A percentile compares a stretch with the other conserved stretches of the same genome.
Conservation (phyloP, 92 coral and sea anemone species). For the Zoanthus solanderi region DNA sequence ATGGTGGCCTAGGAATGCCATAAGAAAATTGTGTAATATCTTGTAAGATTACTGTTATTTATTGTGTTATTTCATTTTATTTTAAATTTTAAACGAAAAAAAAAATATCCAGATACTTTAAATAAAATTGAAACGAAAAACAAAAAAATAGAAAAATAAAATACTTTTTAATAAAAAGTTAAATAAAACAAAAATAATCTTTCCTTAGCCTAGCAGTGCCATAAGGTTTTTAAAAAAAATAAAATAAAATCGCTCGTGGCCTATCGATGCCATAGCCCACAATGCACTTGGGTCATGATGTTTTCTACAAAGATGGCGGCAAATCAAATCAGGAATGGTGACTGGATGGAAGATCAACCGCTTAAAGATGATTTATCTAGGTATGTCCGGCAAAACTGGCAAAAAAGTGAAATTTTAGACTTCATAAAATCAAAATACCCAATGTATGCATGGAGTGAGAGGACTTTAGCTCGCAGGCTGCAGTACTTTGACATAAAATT, state of each 20-base stretch:
- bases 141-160: neutral
- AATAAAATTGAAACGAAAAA: neutral
- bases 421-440: constrained; percentile 1
- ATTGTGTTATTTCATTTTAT: neutral
- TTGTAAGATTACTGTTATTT: neutral
- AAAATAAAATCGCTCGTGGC: constrained; percentile 9
- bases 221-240: neutral
- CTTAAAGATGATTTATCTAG: constrained; percentile 2
- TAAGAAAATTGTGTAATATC: neutral
- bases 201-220: constrained; percentile 14
- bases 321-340: constrained; percentile 11
- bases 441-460: constrained; percentile 15
- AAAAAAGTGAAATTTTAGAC: constrained; percentile 9
- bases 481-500: constrained; percentile 10
- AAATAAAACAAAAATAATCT: constrained; percentile 3
- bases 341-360: constrained; percentile 1
- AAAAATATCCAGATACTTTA: neutral
- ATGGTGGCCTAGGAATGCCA: too few species aligned
- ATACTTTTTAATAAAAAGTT: constrained; percentile 6
- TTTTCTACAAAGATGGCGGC: constrained; percentile 13
- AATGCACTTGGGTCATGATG: constrained; percentile 12
- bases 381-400: constrained; percentile 12
- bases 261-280: constrained; percentile 13
- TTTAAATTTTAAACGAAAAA: neutral
- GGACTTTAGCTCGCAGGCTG: constrained; percentile 6